Conservation (phyloP, 2,113 vertebrate genomes). For the Clinocottus analis region DNA sequence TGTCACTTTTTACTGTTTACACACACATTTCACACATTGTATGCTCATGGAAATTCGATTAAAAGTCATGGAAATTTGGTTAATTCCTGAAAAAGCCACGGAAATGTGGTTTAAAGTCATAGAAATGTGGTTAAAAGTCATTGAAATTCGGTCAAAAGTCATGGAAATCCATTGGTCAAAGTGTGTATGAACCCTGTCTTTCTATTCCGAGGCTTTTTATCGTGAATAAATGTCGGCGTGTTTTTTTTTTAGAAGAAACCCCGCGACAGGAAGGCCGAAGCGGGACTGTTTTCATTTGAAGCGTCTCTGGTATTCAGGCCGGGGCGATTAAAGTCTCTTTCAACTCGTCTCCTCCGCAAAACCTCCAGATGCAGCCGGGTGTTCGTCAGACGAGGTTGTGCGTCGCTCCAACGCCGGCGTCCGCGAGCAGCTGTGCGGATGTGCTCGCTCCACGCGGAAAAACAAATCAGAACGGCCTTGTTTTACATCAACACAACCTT, state of each 20-base stretch:
- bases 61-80: no score
- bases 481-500: constrained; percentile 63
- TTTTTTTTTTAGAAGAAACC: constrained; percentile 38
- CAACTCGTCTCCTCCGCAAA: constrained; percentile 83
- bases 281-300: constrained; percentile 66
- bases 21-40: no score
- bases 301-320: constrained; percentile 70
- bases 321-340: constrained; percentile 76
- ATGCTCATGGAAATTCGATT: no score
- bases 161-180: no score
- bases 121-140: no score
- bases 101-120: no score
- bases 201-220: constrained; percentile 58
- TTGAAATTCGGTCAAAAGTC: no score
- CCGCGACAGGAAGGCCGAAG: constrained; percentile 49
- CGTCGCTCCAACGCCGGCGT: constrained; percentile 82
- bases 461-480: constrained; percentile 51
- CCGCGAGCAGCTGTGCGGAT: constrained; percentile 66
- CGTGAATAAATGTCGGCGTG: constrained; percentile 43
- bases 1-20: no score
- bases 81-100: no score
- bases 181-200: no score
- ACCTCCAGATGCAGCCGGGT: constrained; percentile 88
- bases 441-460: constrained; percentile 48
- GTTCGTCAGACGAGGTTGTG: constrained; percentile 89